These are phyloP conservation scores for Yasuhikotakia modesta DNA, from an alignment of 2,797 vertebrate species.

Conservation along the genomic window DNA sequence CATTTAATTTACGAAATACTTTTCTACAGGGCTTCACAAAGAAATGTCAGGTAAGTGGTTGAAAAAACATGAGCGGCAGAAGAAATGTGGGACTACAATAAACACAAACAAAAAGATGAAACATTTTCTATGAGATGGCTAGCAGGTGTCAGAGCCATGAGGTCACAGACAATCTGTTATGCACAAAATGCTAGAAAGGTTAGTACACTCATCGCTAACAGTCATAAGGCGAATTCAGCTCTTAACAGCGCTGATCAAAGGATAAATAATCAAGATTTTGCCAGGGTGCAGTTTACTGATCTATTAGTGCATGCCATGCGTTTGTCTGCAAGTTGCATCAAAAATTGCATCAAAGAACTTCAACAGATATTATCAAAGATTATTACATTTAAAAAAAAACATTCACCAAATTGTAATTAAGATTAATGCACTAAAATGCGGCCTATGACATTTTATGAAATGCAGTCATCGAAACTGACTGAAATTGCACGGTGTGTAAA, in stretches of 20 bases:
- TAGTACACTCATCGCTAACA: constrained; percentile 26
- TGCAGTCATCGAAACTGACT: constrained; percentile 2
- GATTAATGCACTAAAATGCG: constrained; percentile 47
- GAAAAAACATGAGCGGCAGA: constrained; percentile 68
- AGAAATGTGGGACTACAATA: constrained; percentile 57
- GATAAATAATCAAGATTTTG: constrained; percentile 2
- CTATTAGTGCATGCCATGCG: constrained; percentile 18
- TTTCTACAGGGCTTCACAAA: constrained; percentile 69
- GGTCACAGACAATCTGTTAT: background rate
- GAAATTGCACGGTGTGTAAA: constrained; percentile 19
- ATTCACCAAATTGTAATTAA: constrained; percentile 30
- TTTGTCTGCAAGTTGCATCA: constrained; percentile 19
- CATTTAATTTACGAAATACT: constrained; percentile 60
- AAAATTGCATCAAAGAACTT: background rate
- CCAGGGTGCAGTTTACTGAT: background rate
- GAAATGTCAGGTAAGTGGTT: constrained; percentile 66
- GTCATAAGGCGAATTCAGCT: constrained; percentile 28
- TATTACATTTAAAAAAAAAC: constrained; percentile 11
- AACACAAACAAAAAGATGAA: constrained; percentile 28
- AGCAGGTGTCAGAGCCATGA: constrained; percentile 6
- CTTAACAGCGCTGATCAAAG: constrained; percentile 2
- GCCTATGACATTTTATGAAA: background rate
- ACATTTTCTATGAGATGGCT: constrained; percentile 26
- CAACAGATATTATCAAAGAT: background rate
- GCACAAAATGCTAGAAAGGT: constrained; percentile 2